Evolutionary conservation across 2,888 invertebrate genomes (phyloP), one percentile per base, ranked within the genome.

Genomic region (Pseudanteris insignis): DNA sequence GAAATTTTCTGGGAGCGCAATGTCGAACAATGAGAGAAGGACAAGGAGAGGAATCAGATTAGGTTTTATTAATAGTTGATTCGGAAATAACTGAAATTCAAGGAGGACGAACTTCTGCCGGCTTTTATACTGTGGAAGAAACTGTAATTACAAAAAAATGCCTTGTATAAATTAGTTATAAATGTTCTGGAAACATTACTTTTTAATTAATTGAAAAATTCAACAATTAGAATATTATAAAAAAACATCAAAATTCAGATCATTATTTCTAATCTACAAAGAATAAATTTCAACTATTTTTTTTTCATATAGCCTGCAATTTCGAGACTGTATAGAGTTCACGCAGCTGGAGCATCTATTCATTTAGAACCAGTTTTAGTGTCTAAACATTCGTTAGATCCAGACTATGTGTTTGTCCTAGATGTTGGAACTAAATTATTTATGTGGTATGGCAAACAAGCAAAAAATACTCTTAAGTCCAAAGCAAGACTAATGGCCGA

Each of bases 91-190:
- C 92, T 1, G 98, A 98, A 79, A 94, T 99, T 67, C 94, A 96
- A 81, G 99, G 99, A 55, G 97, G 96, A n/a, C 87, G 95, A 66
- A 99, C 98, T 8, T 88, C 94, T 8, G 96, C 96, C 63, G 98
- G 98, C 0, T 99, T 99, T 84, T 98, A 90, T 81, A 95, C 96
- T 0, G 92, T 97, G 10, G 97, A 96, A 80, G 95, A 96, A 75
- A 87, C 89, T 81, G 88, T 91, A 78, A 4, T 13, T 18, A 32
- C 11, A n/a, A n/a, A n/a, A n/a, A n/a, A n/a, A n/a, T n/a, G n/a
- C n/a, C n/a, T n/a, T n/a, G n/a, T n/a, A n/a, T n/a, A n/a, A n/a
- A n/a, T n/a, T n/a, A n/a, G n/a, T n/a, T n/a, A n/a, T n/a, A n/a
- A n/a, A n/a, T n/a, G n/a, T n/a, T n/a, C n/a, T n/a, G n/a, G n/a